Base-by-base conservation (phyloP, 2,797 vertebrate genomes). In the Amblyopsis hoosieri region DNA sequence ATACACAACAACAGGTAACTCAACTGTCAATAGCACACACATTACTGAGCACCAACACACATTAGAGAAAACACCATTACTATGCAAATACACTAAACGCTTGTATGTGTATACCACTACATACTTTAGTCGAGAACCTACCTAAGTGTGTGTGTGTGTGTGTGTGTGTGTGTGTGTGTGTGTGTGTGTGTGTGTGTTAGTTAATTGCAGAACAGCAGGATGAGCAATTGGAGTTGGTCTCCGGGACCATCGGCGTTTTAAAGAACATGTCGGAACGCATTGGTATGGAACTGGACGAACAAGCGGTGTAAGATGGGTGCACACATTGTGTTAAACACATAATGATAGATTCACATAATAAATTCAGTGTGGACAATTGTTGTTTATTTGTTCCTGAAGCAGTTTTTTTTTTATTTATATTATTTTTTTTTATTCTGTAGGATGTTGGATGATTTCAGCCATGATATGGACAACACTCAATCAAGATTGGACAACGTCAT, bases 221-320 rank as follows among this genome's bases (percentile, higher is more conserved):
- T 54, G 96, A 99, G 71, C 96, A 99, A 89, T 87, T 99, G 91
- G 95, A 98, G 89, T 91, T 98, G 67, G 97, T 99, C 78, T 99
- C 98, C 4, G 97, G 97, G 85, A 97, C 96, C 64, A 97, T 99
- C 0, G 97, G 97, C 13, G 96, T 99, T 72, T 89, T 99, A 84
- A 99, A 98, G 94, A 98, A 97, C 92, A 99, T 99, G 98, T 99
- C 97, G 0, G 95, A 99, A 81, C 91, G 96, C 79, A 99, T 99
- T 3, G 97, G 97, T 1, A 93, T 96, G 85, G 97, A 99, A 89
- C 90, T 99, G 87, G 98, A 99, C 29, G 97, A 99, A 19, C 98
- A 99, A 81, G 91, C 96, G 3, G 97, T 97, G 98, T 99, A 91
- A 95, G 96, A 54, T 60, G 12, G 33, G 7, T 42, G 52, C 33